Conservation (phyloP, 2,113 vertebrate species). For the Parotia lawesii region DNA sequence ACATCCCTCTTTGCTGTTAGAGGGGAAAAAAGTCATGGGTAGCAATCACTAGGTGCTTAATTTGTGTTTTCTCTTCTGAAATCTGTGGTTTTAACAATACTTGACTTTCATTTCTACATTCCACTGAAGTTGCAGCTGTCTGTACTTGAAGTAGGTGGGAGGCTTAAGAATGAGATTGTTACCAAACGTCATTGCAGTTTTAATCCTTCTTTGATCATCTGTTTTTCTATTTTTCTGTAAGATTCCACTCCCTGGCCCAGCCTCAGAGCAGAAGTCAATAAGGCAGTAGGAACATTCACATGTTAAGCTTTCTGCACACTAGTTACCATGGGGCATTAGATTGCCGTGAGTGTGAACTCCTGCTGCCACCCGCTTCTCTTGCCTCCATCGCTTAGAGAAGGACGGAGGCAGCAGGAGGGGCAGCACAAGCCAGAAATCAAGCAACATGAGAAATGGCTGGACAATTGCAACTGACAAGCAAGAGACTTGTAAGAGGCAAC, state of each 20-base stretch:
- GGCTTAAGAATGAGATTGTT: background rate
- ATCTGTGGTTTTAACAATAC: background rate
- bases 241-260: background rate
- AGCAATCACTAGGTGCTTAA: background rate
- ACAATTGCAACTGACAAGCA: background rate
- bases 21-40: background rate
- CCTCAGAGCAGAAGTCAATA: background rate
- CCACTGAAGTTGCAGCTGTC: background rate
- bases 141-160: background rate
- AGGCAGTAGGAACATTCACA: background rate
- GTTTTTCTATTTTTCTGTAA: background rate
- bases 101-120: background rate
- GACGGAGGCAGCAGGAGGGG: background rate
- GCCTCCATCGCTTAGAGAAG: background rate
- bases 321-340: background rate
- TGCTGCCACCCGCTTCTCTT: background rate
- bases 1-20: background rate
- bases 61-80: constrained; percentile 5
- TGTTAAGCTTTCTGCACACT: background rate
- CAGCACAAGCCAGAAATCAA: background rate
- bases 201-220: background rate
- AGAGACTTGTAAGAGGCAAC: background rate
- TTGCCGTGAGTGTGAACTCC: background rate
- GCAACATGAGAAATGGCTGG: background rate
- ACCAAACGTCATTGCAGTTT: background rate